Conservation (phyloP, 2,113 vertebrate species). For the Danionella cerebrum region DNA sequence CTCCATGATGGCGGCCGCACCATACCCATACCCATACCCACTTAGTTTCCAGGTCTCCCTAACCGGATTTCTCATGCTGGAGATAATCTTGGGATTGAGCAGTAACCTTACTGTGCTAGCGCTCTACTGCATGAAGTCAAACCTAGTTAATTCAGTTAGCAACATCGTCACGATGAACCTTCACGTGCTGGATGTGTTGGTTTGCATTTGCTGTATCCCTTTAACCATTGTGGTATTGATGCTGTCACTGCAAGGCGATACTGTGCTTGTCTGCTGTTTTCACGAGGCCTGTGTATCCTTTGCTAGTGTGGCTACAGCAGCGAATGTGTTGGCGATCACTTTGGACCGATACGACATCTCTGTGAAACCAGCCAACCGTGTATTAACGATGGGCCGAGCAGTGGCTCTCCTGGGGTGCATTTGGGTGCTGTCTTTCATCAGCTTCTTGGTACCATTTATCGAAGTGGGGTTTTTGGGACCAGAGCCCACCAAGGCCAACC, state of each 20-base stretch:
- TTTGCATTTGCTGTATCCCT: conserved; percentile 91
- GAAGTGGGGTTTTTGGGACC: conserved; percentile 82
- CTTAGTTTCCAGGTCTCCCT: conserved; percentile 76
- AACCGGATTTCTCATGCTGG: conserved; percentile 86
- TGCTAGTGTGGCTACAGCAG: conserved; percentile 86
- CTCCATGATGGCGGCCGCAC: conserved; percentile 72
- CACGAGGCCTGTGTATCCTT: conserved; percentile 94
- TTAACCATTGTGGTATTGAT: conserved; percentile 85
- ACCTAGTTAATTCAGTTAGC: conserved; percentile 94
- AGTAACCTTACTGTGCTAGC: conserved; percentile 91
- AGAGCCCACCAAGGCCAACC: conserved; percentile 28
- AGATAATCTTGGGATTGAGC: conserved; percentile 91
- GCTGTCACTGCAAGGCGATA: conserved; percentile 79
- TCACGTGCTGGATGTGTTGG: conserved; percentile 91
- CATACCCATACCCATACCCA: conserved; percentile 49
- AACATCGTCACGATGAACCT: conserved; percentile 98
- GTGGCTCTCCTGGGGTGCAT: conserved; percentile 80
- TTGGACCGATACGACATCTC: conserved; percentile 95
- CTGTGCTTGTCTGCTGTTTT: conserved; percentile 85
- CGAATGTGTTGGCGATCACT: conserved; percentile 90
- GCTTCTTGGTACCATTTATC: conserved; percentile 91
- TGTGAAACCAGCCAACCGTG: conserved; percentile 86
- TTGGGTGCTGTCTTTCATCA: conserved; percentile 86
- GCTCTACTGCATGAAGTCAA: conserved; percentile 97
- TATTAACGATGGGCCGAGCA: conserved; percentile 87